These are phyloP conservation scores for Eugnorisma glareosa DNA, from an alignment of 2,888 invertebrate genomes.

Conservation along the genomic window DNA sequence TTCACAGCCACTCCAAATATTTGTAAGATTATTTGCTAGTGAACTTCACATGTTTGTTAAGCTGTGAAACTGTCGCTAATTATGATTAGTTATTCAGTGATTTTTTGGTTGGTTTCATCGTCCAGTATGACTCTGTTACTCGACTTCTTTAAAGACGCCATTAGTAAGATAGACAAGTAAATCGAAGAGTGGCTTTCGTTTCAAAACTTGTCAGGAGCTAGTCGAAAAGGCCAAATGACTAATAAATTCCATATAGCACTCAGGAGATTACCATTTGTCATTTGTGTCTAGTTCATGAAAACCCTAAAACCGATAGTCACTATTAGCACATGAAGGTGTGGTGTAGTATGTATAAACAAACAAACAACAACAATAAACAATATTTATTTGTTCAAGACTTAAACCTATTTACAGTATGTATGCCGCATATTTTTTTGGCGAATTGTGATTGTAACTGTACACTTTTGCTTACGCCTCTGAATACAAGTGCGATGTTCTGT, in stretches of 20 bases:
- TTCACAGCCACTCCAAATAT: conserved; percentile 52
- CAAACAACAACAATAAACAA: too few species aligned
- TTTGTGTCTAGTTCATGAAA: background rate
- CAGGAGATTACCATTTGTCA: background rate
- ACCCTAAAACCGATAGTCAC: too few species aligned
- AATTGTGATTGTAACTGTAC: background rate
- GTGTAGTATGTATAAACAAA: too few species aligned
- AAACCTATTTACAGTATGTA: too few species aligned
- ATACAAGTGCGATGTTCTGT: too few species aligned
- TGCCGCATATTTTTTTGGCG: background rate
- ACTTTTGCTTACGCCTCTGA: background rate
- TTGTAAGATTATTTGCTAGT: conserved; percentile 18
- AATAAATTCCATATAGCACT: background rate
- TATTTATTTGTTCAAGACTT: too few species aligned
- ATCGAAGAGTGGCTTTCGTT: background rate
- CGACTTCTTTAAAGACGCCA: background rate
- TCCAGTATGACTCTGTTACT: background rate
- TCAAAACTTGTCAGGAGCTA: background rate
- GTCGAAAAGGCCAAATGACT: background rate
- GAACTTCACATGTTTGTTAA: conserved; percentile 33
- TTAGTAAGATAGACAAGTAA: background rate
- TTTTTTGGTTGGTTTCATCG: background rate
- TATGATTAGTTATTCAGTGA: conserved; percentile 23
- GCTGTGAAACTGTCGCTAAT: conserved; percentile 12
- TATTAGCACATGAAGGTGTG: too few species aligned